Evolutionary conservation across 2,113 vertebrate species (phyloP).

Genomic region (Proteles cristata): DNA sequence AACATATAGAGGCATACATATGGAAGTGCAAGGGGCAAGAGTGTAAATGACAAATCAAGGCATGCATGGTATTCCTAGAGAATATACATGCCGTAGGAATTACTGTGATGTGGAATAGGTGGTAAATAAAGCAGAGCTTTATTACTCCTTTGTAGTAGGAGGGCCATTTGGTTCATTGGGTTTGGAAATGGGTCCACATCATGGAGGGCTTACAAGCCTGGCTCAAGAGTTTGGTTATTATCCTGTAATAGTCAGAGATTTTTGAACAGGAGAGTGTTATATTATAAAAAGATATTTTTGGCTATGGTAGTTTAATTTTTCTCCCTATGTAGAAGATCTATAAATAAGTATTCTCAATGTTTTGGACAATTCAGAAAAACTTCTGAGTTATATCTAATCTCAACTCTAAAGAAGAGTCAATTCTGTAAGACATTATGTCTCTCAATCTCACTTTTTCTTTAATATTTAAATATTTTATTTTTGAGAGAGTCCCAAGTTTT

Average conservation of each 20-base stretch:
- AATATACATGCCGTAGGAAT: not conserved
- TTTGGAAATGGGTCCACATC: not conserved
- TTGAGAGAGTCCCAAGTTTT: constrained; percentile 51
- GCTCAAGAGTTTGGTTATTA: not conserved
- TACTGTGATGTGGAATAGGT: not conserved
- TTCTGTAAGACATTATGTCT: constrained; percentile 37
- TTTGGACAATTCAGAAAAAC: not conserved
- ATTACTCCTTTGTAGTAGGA: not conserved
- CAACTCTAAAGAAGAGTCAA: constrained; percentile 22
- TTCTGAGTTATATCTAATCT: not conserved
- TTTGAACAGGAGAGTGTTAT: constrained; percentile 27
- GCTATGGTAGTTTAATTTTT: constrained; percentile 39
- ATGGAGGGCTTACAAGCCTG: not conserved
- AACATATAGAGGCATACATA: not conserved
- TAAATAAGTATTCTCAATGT: constrained; percentile 49
- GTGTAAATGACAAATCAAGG: not conserved
- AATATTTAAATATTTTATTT: constrained; percentile 56
- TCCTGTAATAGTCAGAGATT: constrained; percentile 25
- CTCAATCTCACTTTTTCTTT: constrained; percentile 45
- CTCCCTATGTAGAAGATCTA: not conserved
- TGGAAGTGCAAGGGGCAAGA: not conserved
- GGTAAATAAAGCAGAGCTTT: not conserved
- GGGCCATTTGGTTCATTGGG: not conserved
- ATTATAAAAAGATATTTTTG: constrained; percentile 36
- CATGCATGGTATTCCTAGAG: not conserved